Conservation (phyloP, 2,888 invertebrate species). For the Hydraecia micacea region DNA sequence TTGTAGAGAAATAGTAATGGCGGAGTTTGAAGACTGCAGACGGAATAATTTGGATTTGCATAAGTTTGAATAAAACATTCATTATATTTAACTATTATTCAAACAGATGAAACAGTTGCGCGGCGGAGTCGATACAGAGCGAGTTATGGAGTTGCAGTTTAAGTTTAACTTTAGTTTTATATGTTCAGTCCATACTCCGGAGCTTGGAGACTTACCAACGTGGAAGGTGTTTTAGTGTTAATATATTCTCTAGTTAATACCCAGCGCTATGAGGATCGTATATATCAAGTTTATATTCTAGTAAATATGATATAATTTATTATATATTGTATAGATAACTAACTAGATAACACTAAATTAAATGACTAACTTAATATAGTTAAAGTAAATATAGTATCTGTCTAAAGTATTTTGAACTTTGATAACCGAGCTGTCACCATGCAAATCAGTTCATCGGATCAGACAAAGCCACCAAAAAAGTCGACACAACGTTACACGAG, state of each 20-base stretch:
- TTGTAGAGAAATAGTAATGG: constrained; percentile 74
- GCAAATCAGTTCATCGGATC: constrained; percentile 45
- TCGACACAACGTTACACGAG: constrained; percentile 46
- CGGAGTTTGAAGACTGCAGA: constrained; percentile 66
- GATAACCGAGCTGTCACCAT: constrained; percentile 34
- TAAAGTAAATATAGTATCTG: background rate
- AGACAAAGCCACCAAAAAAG: constrained; percentile 52
- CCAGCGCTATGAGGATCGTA: constrained; percentile 7
- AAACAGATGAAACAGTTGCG: constrained; percentile 67
- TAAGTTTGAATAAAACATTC: constrained; percentile 76
- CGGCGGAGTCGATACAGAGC: constrained; percentile 63
- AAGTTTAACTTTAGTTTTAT: constrained; percentile 72
- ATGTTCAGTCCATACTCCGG: constrained; percentile 67
- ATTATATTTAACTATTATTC: constrained; percentile 67
- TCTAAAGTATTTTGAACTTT: constrained; percentile 18
- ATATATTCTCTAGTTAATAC: constrained; percentile 39
- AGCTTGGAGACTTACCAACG: constrained; percentile 54
- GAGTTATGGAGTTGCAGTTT: constrained; percentile 73
- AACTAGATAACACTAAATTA: too few relatives aligned
- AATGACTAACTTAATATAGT: too few relatives aligned
- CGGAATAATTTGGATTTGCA: constrained; percentile 78
- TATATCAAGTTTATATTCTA: constrained; percentile 19
- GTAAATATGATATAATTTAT: background rate
- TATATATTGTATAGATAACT: too few relatives aligned
- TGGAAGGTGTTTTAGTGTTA: constrained; percentile 47